These are phyloP conservation scores for Eulemur rufifrons DNA, from an alignment of 2,113 vertebrate genomes.

Conservation along the genomic window DNA sequence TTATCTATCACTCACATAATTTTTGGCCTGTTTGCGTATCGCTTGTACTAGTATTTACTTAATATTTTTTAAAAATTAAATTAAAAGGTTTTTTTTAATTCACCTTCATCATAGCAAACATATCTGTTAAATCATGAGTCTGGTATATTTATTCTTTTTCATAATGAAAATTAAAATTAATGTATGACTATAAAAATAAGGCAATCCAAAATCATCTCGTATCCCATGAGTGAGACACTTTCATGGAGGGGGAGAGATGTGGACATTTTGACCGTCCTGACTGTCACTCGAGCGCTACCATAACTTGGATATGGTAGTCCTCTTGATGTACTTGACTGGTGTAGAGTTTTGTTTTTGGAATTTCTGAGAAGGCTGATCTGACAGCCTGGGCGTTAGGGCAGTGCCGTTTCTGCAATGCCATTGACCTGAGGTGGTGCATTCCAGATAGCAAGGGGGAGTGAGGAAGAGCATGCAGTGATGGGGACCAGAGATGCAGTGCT, in stretches of 20 bases:
- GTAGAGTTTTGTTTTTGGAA: neutral
- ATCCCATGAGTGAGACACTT: neutral
- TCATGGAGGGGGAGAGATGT: neutral
- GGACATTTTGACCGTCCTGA: neutral
- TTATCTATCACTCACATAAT: neutral
- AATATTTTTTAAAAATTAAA: neutral
- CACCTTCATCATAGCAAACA: neutral
- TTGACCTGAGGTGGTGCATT: neutral
- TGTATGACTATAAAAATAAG: neutral
- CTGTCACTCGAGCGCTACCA: neutral
- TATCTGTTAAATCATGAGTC: neutral
- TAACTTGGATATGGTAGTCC: neutral
- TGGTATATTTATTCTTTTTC: neutral
- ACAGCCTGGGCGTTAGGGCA: neutral
- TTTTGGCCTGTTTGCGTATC: neutral
- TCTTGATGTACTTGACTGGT: neutral
- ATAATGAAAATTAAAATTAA: neutral
- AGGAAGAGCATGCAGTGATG: neutral
- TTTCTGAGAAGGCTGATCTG: neutral
- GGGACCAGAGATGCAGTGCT: neutral
- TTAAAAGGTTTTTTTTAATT: neutral
- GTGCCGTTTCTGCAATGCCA: neutral
- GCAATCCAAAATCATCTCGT: neutral
- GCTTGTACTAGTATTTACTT: neutral
- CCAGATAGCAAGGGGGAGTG: neutral